These are phyloP conservation scores for Acheta domesticus DNA, from an alignment of 2,888 invertebrate species.

Conservation along the genomic window DNA sequence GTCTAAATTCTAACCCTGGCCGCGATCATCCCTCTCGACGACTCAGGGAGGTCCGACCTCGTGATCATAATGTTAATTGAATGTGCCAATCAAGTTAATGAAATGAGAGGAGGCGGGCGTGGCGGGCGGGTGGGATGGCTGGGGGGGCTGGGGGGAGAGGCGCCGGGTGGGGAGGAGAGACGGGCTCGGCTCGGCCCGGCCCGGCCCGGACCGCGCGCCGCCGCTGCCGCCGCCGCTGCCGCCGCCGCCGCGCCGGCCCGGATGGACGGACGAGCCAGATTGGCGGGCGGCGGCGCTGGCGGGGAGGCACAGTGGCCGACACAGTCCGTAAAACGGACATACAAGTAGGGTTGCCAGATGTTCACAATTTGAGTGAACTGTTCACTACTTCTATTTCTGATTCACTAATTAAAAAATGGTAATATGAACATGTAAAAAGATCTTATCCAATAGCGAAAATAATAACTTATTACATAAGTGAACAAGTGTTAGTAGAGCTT, in stretches of 20 bases:
- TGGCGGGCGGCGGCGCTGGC: background rate
- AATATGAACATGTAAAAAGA: too few species aligned
- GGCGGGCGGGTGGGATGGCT: background rate
- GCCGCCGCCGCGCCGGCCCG: background rate
- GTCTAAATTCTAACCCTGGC: conserved; percentile 34
- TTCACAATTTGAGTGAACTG: too few species aligned
- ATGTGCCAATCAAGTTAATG: conserved; percentile 77
- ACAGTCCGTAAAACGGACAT: background rate
- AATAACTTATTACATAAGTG: too few species aligned
- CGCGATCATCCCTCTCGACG: conserved; percentile 26
- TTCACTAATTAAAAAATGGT: too few species aligned
- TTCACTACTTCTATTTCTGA: too few species aligned
- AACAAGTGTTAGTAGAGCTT: too few species aligned
- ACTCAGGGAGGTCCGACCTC: conserved; percentile 34
- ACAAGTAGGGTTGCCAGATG: too few species aligned
- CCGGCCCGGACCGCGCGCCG: background rate
- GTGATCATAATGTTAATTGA: conserved; percentile 59
- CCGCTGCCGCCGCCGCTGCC: background rate
- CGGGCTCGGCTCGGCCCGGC: too few species aligned
- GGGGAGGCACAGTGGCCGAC: background rate
- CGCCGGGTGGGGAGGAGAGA: too few species aligned
- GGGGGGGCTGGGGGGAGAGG: too few species aligned
- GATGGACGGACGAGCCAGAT: background rate
- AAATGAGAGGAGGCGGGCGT: conserved; percentile 44
- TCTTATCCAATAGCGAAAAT: too few species aligned